Evolutionary conservation across 2,888 invertebrate species (phyloP), one percentile per base, ranked within the genome.

Genomic region (Meliscaeva auricollis): DNA sequence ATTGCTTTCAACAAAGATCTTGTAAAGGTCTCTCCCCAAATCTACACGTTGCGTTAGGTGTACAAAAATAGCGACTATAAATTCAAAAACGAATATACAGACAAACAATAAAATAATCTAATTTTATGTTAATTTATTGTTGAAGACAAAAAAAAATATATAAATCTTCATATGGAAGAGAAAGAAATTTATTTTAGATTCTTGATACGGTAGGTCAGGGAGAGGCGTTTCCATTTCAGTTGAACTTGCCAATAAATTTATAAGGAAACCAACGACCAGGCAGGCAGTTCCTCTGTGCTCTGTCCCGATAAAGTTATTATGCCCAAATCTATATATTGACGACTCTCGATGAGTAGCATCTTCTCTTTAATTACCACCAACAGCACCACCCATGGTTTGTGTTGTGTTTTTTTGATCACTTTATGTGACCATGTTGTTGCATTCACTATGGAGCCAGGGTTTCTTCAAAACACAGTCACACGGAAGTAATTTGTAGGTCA

Each of bases 401-500:
- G 44, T 60, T 13, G 38, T 72, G 73, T 38, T 7, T 26, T 74
- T 26, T 60, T 7, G 64, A 32, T 38, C 52, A 60, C 41, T 68
- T 60, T 66, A 68, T 75, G 72, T 79, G 66, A 52, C 38, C 38
- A 38, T 38, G 38, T 38, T 85, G 41, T 77, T 85, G 73, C 81
- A 85, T 85, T 85, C 85, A 81, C 85, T 56, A 46, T 30, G 20
- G 72, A 76, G 68, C 68, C 72, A 72, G 66, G 70, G 80, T 76
- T 72, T 80, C 85, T 76, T 62, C 7, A 73, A 85, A 77, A 81
- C 69, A 69, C 72, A 82, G 77, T 87, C 87, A 90, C 89, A 89
- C 89, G 89, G 89, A 89, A 89, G 89, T 89, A 88, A 89, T 89
- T 91, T 91, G 90, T 91, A 90, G 90, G 91, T 90, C 91, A 92